Evolutionary conservation across 2,888 invertebrate genomes (phyloP), one percentile per base, ranked within the genome.

Genomic region (Brachycybe producta): DNA sequence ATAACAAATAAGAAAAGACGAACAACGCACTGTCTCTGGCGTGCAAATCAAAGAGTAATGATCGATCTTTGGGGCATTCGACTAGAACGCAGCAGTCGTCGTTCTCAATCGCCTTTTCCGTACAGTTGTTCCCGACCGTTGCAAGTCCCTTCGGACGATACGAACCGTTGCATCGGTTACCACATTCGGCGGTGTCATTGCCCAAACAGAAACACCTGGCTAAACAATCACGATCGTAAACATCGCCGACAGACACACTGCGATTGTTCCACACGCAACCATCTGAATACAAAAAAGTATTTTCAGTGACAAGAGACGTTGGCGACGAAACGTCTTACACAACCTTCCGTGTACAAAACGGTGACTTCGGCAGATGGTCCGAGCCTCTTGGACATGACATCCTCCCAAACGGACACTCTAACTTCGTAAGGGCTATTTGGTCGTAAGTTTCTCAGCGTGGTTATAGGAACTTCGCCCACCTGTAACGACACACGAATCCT

Each of bases 331-430:
- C 11, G 19, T 5, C n/a, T 3, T 13, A n/a, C 51, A 54, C 54
- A 53, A 62, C 62, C 57, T 50, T 59, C 56, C 3, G 64, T 64
- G 35, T 53, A 57, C 26, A 59, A 58, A 26, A 56, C 58, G 21
- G 62, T 57, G 23, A 59, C 58, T 53, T 62, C 63, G 0, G 64
- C 61, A 15, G 59, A 52, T 8, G 58, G 49, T n/a, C 57, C 58
- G 8, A 50, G 52, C 5, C 53, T 41, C 23, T 56, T 55, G 2
- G 49, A 47, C n/a, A 56, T 55, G 7, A 50, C 52, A 40, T 59
- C 59, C 41, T 60, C 62, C 55, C 58, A 59, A 45, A 61, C 57
- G 27, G 58, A 56, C 5, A 63, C 61, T 35, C 60, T 55, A 36
- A 61, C 58, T 52, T 58, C 24, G 53, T 55, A 49, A 41, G 35